Evolutionary conservation across 2,888 invertebrate genomes (phyloP).

Genomic region (Agrenia bidenticulata): DNA sequence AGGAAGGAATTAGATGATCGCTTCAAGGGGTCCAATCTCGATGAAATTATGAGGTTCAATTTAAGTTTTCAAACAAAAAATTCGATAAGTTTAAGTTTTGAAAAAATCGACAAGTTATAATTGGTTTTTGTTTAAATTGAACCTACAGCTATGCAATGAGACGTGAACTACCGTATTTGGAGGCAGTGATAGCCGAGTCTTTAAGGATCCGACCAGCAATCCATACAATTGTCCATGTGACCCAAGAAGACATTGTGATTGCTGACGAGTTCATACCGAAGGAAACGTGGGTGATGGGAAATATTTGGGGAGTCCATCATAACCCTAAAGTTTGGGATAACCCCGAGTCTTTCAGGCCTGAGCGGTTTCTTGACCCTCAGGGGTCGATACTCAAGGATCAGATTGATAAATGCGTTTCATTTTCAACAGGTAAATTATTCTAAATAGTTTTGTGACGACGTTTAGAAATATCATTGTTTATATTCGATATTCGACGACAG

Average conservation of each 20-base stretch:
- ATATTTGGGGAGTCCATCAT: conserved; percentile 8
- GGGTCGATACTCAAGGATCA: background rate
- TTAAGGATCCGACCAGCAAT: background rate
- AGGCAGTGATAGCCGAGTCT: background rate
- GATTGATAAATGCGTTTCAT: background rate
- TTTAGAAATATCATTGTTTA: no score
- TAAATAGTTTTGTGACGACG: no score
- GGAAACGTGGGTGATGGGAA: background rate
- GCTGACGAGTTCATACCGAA: background rate
- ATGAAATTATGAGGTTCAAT: background rate
- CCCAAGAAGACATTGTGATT: background rate
- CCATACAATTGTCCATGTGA: background rate
- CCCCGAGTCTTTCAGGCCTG: background rate
- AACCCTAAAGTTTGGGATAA: background rate
- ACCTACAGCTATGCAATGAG: background rate
- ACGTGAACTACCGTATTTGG: conserved; percentile 1
- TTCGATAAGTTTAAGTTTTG: no score
- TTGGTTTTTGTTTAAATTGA: no score
- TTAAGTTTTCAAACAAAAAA: no score
- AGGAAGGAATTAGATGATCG: background rate
- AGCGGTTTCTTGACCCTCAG: background rate
- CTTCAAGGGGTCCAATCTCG: background rate
- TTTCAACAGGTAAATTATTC: background rate
- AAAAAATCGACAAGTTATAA: no score
- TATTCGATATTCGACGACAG: no score